phyloP scores from a whole-genome alignment of 1,140 invertebrate species.

The Aphidius gifuensis region DNA sequence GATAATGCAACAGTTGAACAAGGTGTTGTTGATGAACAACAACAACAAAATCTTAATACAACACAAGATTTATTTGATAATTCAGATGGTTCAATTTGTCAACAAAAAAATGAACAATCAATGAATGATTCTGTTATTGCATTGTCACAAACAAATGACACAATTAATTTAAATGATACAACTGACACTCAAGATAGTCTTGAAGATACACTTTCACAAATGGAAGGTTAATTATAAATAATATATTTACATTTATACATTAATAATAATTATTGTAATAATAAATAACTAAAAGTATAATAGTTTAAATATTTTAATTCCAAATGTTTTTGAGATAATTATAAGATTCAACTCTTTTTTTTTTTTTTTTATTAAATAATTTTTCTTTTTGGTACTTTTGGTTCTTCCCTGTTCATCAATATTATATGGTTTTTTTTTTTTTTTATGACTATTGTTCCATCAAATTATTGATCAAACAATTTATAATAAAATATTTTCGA shows the following conservation, averaged over 20 bases:
- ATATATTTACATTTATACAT: background rate
- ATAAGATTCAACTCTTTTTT: too few species aligned
- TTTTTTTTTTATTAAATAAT: too few species aligned
- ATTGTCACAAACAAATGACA: conserved; percentile 35
- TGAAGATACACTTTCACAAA: conserved; percentile 51
- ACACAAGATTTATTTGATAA: conserved; percentile 44
- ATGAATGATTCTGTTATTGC: conserved; percentile 41
- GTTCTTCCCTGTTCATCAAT: too few species aligned
- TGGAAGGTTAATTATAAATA: conserved; percentile 43
- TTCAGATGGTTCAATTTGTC: conserved; percentile 24
- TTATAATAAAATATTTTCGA: too few species aligned
- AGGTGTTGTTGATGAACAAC: conserved; percentile 16
- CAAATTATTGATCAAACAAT: too few species aligned
- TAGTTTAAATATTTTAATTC: too few species aligned
- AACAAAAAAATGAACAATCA: conserved; percentile 29
- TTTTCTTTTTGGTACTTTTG: too few species aligned
- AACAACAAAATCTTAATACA: conserved; percentile 35
- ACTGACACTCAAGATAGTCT: conserved; percentile 51
- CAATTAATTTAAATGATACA: conserved; percentile 46
- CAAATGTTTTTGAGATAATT: too few species aligned
- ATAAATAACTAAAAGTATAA: background rate
- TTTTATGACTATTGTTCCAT: too few species aligned
- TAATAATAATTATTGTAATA: conserved; percentile 10
- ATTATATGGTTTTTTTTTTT: too few species aligned
- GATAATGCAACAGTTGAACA: conserved; percentile 3